Evolutionary conservation across 2,888 invertebrate genomes (phyloP).

Genomic region (Caprella mutica): DNA sequence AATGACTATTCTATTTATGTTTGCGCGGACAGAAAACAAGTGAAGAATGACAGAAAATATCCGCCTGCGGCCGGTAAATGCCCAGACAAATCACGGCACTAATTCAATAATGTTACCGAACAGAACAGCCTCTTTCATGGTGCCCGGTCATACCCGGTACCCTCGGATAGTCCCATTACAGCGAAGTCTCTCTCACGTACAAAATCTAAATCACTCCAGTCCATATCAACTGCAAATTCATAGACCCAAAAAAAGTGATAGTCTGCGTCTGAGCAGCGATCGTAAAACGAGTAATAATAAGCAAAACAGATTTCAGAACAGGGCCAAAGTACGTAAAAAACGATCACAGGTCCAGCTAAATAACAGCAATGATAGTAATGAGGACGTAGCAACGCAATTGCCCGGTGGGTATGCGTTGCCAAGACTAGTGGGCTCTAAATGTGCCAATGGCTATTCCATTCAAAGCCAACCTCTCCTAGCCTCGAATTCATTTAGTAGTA

Average conservation of each 20-base stretch:
- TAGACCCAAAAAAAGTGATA: too few relatives aligned
- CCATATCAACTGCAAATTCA: too few relatives aligned
- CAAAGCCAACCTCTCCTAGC: conserved; percentile 1
- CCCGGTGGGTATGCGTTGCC: conserved; percentile 1
- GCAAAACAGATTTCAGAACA: too few relatives aligned
- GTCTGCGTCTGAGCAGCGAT: too few relatives aligned
- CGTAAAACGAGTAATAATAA: too few relatives aligned
- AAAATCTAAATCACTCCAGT: too few relatives aligned
- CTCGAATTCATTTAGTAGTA: conserved; percentile 4
- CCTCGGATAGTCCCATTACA: background rate
- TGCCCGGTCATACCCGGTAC: background rate
- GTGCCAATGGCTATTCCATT: background rate
- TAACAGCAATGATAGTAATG: too few relatives aligned
- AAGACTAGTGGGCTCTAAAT: conserved; percentile 4
- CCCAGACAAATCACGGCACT: background rate
- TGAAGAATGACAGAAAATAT: background rate
- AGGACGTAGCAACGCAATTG: too few relatives aligned
- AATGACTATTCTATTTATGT: too few relatives aligned
- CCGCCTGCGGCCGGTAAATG: background rate
- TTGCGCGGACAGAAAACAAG: too few relatives aligned
- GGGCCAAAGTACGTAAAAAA: too few relatives aligned
- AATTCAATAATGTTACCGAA: background rate
- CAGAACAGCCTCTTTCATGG: background rate
- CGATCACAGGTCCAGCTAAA: too few relatives aligned
- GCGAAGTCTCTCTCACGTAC: conserved; percentile 2